Base-by-base conservation (phyloP, 2,113 vertebrate genomes). In the Bubalus kerabau region DNA sequence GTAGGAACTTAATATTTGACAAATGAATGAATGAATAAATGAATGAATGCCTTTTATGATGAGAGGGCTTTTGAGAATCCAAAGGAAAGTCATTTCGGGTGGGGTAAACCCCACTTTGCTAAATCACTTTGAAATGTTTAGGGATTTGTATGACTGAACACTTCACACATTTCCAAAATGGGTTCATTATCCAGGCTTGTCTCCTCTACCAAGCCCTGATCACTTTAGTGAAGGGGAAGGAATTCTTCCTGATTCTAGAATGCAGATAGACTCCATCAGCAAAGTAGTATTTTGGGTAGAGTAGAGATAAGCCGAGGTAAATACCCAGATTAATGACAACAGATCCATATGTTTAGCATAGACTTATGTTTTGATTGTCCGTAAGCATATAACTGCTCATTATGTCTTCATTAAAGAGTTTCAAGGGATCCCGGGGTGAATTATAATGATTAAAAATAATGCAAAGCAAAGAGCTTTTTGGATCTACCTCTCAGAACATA, bases 391-490 rank as follows among this genome's bases (percentile, higher is more conserved):
- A 91, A 93, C 62, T 82, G n/a, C 43, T 97, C 30, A 59, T 83
- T 97, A 87, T 52, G 8, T 46, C 71, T 85, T 87, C 81, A 96
- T 90, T 97, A 90, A 88, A 96, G 83, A 83, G 59, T 91, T 96
- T 96, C 32, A 36, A 81, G n/a, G n/a, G 24, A 94, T 97, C 80
- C 46, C 0, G 0, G 2, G 71, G 3, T 54, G 62, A 97, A 95
- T 91, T 95, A 91, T 40, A 90, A 87, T 95, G 76, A 96, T 97
- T 97, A 90, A 96, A 93, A 93, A 57, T 74, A 83, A 95, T 81
- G 17, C 89, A 90, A 93, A 96, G 59, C 59, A 76, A 71, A 88
- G 94, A 85, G n/a, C n/a, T 92, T 97, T 95, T 95, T 87, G 48
- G 43, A 71, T 23, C 8, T 76, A 40, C 2, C 14, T 88, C 76